Percentiles rank a stretch among this genome's conserved stretches.
Evolutionary conservation across 2,888 invertebrate species (phyloP).

Genomic region (Stegophylla sp.): DNA sequence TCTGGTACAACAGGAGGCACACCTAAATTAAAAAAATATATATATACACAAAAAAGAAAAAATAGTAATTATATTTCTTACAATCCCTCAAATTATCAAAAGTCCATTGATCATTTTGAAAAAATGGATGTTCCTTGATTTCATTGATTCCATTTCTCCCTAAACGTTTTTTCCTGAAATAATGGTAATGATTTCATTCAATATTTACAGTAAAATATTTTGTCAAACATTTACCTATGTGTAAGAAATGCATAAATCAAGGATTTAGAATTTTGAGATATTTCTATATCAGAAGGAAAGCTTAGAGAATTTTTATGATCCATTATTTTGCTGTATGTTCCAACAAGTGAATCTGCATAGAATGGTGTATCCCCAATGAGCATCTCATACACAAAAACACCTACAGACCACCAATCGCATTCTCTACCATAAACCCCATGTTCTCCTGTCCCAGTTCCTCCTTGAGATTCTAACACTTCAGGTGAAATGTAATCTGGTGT

Average conservation of each 20-base stretch:
- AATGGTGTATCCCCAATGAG: slow-evolving; percentile 98
- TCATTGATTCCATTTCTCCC: slow-evolving; percentile 93
- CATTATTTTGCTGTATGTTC: slow-evolving; percentile 99
- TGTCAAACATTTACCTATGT: slow-evolving; percentile 71
- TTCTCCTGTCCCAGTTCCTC: slow-evolving; percentile 86
- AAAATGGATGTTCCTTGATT: slow-evolving; percentile 93
- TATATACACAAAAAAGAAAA: neutral
- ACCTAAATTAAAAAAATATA: slow-evolving; percentile 63
- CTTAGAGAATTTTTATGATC: slow-evolving; percentile 94
- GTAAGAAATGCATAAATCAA: slow-evolving; percentile 93
- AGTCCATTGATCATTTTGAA: slow-evolving; percentile 96
- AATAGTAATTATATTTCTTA: slow-evolving; percentile 64
- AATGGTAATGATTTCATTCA: neutral
- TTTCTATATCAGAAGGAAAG: slow-evolving; percentile 94
- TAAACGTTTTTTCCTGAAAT: slow-evolving; percentile 74
- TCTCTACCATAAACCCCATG: slow-evolving; percentile 96
- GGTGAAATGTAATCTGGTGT: slow-evolving; percentile 99
- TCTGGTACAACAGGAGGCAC: slow-evolving; percentile 98
- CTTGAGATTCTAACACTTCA: slow-evolving; percentile 96
- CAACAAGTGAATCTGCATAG: slow-evolving; percentile 94
- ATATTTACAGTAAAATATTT: slow-evolving; percentile 6
- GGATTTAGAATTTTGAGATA: slow-evolving; percentile 84
- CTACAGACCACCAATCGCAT: slow-evolving; percentile 99
- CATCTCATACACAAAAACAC: slow-evolving; percentile 99
- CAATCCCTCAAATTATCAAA: slow-evolving; percentile 94